Base-by-base conservation (phyloP, 2,888 invertebrate genomes). In the Idaea aversata region DNA sequence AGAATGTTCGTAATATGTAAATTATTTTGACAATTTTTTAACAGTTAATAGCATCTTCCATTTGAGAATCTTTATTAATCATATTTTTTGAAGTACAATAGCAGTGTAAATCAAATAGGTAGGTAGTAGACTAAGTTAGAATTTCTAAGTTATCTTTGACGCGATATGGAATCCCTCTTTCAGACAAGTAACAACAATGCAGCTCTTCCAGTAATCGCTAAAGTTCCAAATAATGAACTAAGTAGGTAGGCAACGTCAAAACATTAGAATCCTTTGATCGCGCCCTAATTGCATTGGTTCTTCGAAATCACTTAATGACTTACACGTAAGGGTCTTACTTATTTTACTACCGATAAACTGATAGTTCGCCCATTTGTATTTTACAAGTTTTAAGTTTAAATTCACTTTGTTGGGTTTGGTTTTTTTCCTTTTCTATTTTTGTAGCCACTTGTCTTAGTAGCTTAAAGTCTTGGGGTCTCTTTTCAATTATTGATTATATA, bases 271-370 rank as follows among this genome's bases (percentile, higher is more conserved):
- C 83, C 91, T 92, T 92, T 92, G 91, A 92, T 91, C 90, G 83
- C 73, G 68, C 70, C 72, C 75, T 82, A 84, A 90, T 91, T 84
- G 82, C 84, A 79, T 75, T 70, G 68, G 74, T 91, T 85, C 90
- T 78, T 70, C 75, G 91, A 90, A 91, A 84, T 83, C 79, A 88
- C 85, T 85, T 89, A 89, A 91, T 89, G 91, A 86, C 83, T 88
- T 87, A 83, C 75, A 76, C 72, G 80, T 85, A 86, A 83, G 81
- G 79, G 47, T 47, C 47, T 47, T 47, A 47, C 47, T 47, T 47
- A 47, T 47, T 47, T 47, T 47, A 47, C 47, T 47, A 47, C 47
- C 47, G 47, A 47, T 47, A 47, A 47, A 47, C 47, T 47, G 47
- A 47, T 47, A 47, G 47, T 47, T 47, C 47, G 47, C 10, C 47